Conservation (phyloP, 1,140 invertebrate species). For the Bombus sibiricus region DNA sequence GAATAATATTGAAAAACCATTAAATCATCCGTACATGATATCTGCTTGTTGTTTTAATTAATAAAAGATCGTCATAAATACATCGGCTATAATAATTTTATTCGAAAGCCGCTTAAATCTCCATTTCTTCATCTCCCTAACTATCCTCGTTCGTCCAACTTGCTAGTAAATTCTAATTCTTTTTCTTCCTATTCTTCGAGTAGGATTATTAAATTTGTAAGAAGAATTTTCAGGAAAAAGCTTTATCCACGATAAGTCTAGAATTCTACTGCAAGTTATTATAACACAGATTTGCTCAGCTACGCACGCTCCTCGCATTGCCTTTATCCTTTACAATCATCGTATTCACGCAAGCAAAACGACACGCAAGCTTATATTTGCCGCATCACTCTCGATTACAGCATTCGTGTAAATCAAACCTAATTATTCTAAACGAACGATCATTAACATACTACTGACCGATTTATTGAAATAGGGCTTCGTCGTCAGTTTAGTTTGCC, state of each 20-base stretch:
- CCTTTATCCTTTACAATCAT: neutral
- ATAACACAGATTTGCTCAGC: neutral
- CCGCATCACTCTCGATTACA: neutral
- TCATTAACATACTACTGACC: neutral
- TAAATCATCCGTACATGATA: neutral
- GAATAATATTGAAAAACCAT: neutral
- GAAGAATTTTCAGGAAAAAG: neutral
- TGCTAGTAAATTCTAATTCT: too few relatives aligned
- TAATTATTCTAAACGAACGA: neutral
- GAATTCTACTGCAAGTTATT: neutral
- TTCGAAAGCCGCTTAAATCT: too few relatives aligned
- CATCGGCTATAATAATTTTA: too few relatives aligned
- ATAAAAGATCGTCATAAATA: too few relatives aligned
- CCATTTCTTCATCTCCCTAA: too few relatives aligned
- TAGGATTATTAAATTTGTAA: too few relatives aligned
- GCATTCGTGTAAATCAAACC: neutral
- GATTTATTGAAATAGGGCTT: neutral
- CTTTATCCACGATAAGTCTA: neutral
- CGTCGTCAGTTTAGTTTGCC: neutral
- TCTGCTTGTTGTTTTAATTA: too few relatives aligned
- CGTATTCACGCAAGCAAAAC: neutral
- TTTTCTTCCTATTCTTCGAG: too few relatives aligned
- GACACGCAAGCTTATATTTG: neutral
- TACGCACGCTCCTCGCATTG: neutral
- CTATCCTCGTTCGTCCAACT: too few relatives aligned